Conservation (phyloP, 2,113 vertebrate species). For the Synchiropus splendidus region DNA sequence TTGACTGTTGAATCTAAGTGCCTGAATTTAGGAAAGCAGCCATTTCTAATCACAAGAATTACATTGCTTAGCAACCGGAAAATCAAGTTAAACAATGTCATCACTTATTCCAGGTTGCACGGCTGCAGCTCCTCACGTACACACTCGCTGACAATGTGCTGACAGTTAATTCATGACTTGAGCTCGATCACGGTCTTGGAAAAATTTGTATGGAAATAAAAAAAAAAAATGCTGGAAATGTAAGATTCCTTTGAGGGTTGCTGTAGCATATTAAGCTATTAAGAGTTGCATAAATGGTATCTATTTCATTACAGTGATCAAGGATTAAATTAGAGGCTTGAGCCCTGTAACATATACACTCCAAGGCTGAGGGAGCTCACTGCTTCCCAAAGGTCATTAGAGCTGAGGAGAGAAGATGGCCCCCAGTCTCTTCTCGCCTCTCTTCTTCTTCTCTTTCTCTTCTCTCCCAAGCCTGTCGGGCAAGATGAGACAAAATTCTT, state of each 20-base stretch:
- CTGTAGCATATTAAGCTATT: conserved; percentile 59
- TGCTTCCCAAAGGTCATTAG: conserved; percentile 66
- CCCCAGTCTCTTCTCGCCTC: conserved; percentile 40
- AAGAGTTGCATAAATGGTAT: conserved; percentile 53
- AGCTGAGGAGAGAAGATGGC: conserved; percentile 47
- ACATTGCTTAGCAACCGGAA: conserved; percentile 72
- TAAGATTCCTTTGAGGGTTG: conserved; percentile 47
- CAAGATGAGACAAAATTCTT: conserved; percentile 13
- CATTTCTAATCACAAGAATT: conserved; percentile 72
- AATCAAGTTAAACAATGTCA: conserved; percentile 71
- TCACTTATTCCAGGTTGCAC: conserved; percentile 63
- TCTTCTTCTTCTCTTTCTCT: conserved; percentile 14
- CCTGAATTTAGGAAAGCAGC: conserved; percentile 66
- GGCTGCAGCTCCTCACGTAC: conserved; percentile 41
- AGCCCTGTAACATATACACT: conserved; percentile 60
- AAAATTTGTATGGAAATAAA: conserved; percentile 4
- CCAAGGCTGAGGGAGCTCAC: conserved; percentile 53
- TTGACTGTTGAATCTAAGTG: conserved; percentile 69
- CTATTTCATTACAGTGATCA: conserved; percentile 65
- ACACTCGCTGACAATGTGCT: conserved; percentile 46
- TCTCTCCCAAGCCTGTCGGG: conserved; percentile 6
- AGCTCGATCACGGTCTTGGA: conserved; percentile 49
- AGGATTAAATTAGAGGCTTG: conserved; percentile 64
- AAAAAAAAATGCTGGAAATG: conserved; percentile 36
- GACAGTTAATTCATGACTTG: conserved; percentile 48